A percentile compares a stretch with the other conserved stretches of the same genome.
Conservation (phyloP, 2,888 invertebrate species). For the Adineta ricciae region DNA sequence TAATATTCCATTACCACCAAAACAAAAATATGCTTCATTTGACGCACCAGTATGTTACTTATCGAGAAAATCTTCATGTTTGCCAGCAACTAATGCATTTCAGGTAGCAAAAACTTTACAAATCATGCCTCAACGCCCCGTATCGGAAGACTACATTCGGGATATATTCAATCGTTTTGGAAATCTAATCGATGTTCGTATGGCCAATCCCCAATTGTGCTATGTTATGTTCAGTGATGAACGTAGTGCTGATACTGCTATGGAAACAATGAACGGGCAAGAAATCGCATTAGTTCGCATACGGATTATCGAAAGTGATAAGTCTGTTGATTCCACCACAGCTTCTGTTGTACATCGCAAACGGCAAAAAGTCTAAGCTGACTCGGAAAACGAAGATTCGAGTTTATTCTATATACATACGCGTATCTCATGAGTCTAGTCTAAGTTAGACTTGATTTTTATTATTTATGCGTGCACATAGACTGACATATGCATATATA, state of each 20-base stretch:
- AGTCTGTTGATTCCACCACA: not conserved
- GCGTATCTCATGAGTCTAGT: not conserved
- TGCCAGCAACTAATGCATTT: no score
- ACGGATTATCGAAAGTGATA: not conserved
- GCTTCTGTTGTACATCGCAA: not conserved
- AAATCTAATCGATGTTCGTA: slow-evolving; percentile 70
- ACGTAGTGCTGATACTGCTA: slow-evolving; percentile 74
- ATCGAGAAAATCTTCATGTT: no score
- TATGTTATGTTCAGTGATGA: slow-evolving; percentile 80
- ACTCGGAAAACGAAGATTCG: not conserved
- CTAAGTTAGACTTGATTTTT: not conserved
- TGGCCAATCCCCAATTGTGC: slow-evolving; percentile 40
- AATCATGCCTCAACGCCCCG: not conserved
- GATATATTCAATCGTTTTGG: slow-evolving; percentile 80
- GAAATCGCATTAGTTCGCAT: slow-evolving; percentile 51
- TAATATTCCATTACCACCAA: slow-evolving; percentile 62
- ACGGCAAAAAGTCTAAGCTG: not conserved
- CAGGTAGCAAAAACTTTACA: not conserved
- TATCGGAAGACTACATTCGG: not conserved
- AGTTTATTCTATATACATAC: not conserved
- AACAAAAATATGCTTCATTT: slow-evolving; percentile 54
- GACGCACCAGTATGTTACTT: slow-evolving; percentile 45
- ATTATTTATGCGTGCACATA: not conserved
- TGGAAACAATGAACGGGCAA: slow-evolving; percentile 74
- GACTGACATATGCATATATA: not conserved